A percentile compares a stretch with the other conserved stretches of the same genome.
Conservation (phyloP, 1,140 invertebrate species). For the Globodera rostochiensis region DNA sequence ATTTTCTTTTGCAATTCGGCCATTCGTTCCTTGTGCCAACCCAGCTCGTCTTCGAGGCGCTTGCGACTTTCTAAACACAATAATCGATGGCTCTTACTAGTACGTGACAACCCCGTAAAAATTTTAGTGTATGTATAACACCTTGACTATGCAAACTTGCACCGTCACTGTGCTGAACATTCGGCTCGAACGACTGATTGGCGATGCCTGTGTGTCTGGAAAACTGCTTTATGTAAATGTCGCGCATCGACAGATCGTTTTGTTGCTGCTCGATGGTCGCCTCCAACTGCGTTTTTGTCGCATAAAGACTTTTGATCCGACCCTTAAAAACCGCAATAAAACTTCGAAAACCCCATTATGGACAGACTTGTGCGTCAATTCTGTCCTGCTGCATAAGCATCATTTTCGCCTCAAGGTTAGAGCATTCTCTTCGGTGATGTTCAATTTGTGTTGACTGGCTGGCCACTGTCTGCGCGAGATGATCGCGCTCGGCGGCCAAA, state of each 20-base stretch:
- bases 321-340: slow-evolving; percentile 34
- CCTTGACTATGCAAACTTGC: not conserved
- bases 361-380: slow-evolving; percentile 48
- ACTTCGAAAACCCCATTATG: not conserved
- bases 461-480: slow-evolving; percentile 28
- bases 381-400: slow-evolving; percentile 47
- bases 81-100: too few relatives aligned
- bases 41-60: not conserved
- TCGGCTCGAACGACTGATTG: slow-evolving; percentile 5
- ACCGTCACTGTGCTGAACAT: slow-evolving; percentile 40
- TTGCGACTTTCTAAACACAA: not conserved
- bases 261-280: slow-evolving; percentile 28
- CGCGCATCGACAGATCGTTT: slow-evolving; percentile 50
- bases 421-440: slow-evolving; percentile 46
- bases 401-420: slow-evolving; percentile 49
- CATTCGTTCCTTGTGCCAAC: slow-evolving; percentile 11
- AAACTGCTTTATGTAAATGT: slow-evolving; percentile 51
- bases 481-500: slow-evolving; percentile 31
- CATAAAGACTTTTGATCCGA: slow-evolving; percentile 50
- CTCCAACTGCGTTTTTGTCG: slow-evolving; percentile 46
- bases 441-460: slow-evolving; percentile 47
- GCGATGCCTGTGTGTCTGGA: slow-evolving; percentile 31
- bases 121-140: not conserved
- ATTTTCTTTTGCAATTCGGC: slow-evolving; percentile 16
- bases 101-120: slow-evolving; percentile 20